Conservation (phyloP, 2,113 vertebrate species). For the Lonchura striata region DNA sequence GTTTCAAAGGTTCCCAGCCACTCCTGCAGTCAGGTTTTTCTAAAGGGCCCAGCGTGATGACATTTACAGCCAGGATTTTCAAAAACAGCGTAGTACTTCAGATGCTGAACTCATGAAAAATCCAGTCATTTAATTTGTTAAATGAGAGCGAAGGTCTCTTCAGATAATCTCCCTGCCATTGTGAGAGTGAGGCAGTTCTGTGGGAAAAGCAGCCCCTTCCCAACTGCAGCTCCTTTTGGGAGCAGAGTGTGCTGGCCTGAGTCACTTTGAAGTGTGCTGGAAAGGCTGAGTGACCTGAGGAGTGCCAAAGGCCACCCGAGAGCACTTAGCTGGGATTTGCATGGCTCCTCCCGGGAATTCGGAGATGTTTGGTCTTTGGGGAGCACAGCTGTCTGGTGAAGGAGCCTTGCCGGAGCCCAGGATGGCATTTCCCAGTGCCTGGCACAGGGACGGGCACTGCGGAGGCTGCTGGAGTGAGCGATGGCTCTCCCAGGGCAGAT, state of each 20-base stretch:
- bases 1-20: conserved; percentile 39
- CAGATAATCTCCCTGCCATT: conserved; percentile 8
- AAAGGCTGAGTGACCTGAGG: background rate
- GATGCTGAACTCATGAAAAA: conserved; percentile 52
- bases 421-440: background rate
- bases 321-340: conserved; percentile 13
- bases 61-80: conserved; percentile 52
- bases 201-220: background rate
- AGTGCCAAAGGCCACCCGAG: background rate
- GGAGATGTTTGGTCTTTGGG: background rate
- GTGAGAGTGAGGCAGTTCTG: background rate
- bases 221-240: background rate
- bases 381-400: background rate
- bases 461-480: conserved; percentile 44
- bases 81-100: conserved; percentile 19
- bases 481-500: conserved; percentile 67
- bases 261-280: background rate
- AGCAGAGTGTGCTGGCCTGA: background rate
- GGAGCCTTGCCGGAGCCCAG: conserved; percentile 29
- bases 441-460: background rate
- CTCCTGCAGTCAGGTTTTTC: conserved; percentile 23
- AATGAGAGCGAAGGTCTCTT: conserved; percentile 60
- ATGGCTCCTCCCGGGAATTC: background rate
- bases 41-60: conserved; percentile 44
- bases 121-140: conserved; percentile 48